Evolutionary conservation across 2,888 invertebrate species (phyloP).

Genomic region (Villa cingulata): DNA sequence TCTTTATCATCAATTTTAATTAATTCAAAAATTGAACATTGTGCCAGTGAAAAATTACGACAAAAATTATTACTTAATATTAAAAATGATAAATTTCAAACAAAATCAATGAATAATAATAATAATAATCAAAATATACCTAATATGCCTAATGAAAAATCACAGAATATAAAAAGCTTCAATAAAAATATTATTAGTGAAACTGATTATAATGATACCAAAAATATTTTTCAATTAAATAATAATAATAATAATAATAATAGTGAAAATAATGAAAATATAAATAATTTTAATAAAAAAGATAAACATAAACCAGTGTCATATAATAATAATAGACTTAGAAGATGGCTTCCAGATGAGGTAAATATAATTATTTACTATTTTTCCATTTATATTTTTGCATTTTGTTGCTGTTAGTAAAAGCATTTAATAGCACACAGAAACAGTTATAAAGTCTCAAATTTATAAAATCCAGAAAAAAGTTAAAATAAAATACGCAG

Average conservation of each 20-base stretch:
- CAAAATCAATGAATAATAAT: conserved; percentile 21
- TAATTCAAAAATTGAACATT: conserved; percentile 23
- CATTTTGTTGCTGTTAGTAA: neutral
- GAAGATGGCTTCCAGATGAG: conserved; percentile 58
- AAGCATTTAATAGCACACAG: no score
- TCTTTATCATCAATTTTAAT: conserved; percentile 31
- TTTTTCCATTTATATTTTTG: neutral
- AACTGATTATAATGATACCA: neutral
- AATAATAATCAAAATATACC: conserved; percentile 9
- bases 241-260: neutral
- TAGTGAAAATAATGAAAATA: neutral
- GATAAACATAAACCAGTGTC: conserved; percentile 15
- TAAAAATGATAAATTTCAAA: neutral
- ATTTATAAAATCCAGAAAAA: no score
- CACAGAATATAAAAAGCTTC: neutral
- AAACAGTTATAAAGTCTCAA: no score
- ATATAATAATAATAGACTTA: conserved; percentile 27
- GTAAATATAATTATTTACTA: conserved; percentile 24
- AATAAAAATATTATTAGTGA: neutral
- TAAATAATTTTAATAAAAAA: no score
- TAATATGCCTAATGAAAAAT: neutral
- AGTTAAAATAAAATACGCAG: no score
- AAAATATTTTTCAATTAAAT: no score
- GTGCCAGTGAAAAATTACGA: conserved; percentile 33
- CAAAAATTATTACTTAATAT: conserved; percentile 20